Evolutionary conservation across 64 coral and sea anemone species (phyloP).

Genomic region (Dendrophyllia cribrosa): DNA sequence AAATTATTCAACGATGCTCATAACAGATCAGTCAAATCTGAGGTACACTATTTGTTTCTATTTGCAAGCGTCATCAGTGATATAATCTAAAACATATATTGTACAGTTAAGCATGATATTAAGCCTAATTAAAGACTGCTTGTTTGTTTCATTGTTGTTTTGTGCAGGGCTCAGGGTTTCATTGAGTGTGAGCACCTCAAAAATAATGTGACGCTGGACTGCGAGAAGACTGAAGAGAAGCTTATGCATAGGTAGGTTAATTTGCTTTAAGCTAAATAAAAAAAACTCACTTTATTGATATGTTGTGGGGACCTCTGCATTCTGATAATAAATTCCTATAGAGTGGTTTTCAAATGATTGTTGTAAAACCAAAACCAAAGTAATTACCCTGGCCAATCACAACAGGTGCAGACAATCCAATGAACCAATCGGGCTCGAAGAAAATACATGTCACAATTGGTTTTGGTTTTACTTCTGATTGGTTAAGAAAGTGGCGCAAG

Average conservation of each 20-base stretch:
- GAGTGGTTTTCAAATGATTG: too few relatives aligned
- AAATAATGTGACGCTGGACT: conserved; percentile 98
- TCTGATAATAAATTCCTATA: too few relatives aligned
- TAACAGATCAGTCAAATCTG: conserved; percentile 86
- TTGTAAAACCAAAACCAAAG: too few relatives aligned
- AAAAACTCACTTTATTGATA: not conserved
- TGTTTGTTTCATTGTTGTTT: not conserved
- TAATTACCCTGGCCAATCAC: too few relatives aligned
- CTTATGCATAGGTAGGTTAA: conserved; percentile 91
- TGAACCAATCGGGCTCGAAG: too few relatives aligned
- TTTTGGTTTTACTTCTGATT: too few relatives aligned
- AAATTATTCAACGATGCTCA: conserved; percentile 93
- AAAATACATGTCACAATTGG: too few relatives aligned
- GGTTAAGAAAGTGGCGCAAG: too few relatives aligned
- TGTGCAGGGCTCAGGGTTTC: conserved; percentile 81
- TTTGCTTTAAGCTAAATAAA: not conserved
- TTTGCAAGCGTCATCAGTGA: too few relatives aligned
- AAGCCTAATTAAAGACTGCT: not conserved
- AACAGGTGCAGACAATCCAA: too few relatives aligned
- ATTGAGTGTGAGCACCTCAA: conserved; percentile 99
- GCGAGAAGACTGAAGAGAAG: conserved; percentile 98
- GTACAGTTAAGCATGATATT: too few relatives aligned
- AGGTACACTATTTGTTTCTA: conserved; percentile 44
- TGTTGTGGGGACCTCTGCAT: not conserved
- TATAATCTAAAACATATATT: too few relatives aligned